A percentile compares a stretch with the other conserved stretches of the same genome.
Evolutionary conservation across 2,113 vertebrate genomes (phyloP).

Genomic region (Mus pahari): DNA sequence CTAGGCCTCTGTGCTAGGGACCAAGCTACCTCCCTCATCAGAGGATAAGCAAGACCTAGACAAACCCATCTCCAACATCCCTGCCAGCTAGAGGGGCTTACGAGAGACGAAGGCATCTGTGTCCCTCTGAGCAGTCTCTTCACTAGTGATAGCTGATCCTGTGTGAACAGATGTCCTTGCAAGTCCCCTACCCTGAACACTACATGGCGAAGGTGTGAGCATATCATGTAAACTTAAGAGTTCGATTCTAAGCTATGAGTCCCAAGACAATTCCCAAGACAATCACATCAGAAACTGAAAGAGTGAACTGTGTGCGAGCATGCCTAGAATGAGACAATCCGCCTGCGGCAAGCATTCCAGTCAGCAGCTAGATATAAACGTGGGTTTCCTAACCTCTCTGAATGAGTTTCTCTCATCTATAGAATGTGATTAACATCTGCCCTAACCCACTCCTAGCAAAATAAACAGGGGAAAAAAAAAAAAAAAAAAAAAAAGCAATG

Average conservation of each 20-base stretch:
- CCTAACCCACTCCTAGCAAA: slow-evolving; percentile 1
- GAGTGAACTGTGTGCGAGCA: not conserved
- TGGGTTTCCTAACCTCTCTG: not conserved
- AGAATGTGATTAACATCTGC: slow-evolving; percentile 5
- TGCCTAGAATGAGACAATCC: not conserved
- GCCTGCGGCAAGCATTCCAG: not conserved
- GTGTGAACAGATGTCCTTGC: too few species aligned
- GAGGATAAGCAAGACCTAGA: not conserved
- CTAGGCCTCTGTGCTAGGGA: not conserved
- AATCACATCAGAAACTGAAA: not conserved
- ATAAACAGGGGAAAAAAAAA: not conserved
- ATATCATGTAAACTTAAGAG: not conserved
- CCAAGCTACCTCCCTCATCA: not conserved
- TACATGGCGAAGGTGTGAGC: too few species aligned
- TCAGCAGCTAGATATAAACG: not conserved
- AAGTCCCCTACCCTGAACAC: not conserved
- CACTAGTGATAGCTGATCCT: not conserved
- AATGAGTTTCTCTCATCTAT: not conserved
- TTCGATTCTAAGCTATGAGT: not conserved
- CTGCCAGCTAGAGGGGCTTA: not conserved
- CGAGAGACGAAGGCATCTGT: not conserved
- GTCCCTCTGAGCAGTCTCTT: not conserved
- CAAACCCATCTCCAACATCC: not conserved
- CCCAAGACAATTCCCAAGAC: not conserved
- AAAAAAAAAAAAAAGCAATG: not conserved